These are phyloP conservation scores for Camptogramma bilineatum DNA, from an alignment of 2,888 invertebrate genomes.

Conservation along the genomic window DNA sequence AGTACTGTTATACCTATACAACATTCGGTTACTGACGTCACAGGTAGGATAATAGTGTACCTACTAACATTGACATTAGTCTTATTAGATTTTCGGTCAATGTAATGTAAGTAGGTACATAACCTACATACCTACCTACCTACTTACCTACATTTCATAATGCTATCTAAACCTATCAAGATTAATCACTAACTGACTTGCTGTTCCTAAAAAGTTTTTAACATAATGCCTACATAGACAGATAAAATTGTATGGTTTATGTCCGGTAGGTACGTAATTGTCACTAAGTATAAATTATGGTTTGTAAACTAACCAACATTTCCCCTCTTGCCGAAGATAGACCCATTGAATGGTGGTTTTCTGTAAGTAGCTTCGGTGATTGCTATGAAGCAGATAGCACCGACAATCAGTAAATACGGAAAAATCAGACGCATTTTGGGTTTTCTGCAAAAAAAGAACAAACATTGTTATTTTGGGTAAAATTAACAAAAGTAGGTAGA, in stretches of 20 bases:
- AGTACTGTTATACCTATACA: neutral
- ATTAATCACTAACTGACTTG: no score
- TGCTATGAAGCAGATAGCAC: slow-evolving; percentile 71
- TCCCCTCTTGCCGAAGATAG: slow-evolving; percentile 95
- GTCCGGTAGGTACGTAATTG: neutral
- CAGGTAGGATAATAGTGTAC: no score
- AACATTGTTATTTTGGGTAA: neutral
- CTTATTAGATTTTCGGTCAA: no score
- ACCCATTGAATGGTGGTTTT: slow-evolving; percentile 95
- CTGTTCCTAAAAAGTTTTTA: no score
- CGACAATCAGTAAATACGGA: slow-evolving; percentile 63
- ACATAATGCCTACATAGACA: no score
- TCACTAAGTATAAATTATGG: neutral
- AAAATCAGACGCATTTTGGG: slow-evolving; percentile 55
- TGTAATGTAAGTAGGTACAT: neutral
- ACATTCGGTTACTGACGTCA: no score
- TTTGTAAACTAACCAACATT: slow-evolving; percentile 69
- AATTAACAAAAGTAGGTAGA: neutral
- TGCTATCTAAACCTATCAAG: no score
- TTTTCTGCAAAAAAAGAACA: slow-evolving; percentile 24
- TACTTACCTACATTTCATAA: no score
- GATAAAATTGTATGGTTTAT: no score
- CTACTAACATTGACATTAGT: no score
- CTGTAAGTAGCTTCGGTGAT: slow-evolving; percentile 89
- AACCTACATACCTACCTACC: no score